Conservation (phyloP, 2,113 vertebrate species). For the Panurus biarmicus region DNA sequence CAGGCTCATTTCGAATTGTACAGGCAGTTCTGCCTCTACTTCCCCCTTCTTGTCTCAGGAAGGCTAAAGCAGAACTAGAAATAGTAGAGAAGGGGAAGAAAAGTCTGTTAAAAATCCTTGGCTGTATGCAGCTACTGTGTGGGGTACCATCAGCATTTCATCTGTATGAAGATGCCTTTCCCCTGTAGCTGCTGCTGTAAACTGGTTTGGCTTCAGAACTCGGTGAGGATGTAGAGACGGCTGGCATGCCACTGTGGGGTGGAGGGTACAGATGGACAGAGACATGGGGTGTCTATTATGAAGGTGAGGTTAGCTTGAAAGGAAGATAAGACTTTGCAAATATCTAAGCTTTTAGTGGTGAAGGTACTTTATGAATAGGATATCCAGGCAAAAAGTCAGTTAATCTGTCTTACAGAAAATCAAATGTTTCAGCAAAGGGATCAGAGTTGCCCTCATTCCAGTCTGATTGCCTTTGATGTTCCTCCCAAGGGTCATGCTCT, state of each 20-base stretch:
- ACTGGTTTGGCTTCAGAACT: neutral
- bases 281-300: neutral
- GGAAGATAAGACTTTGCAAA: neutral
- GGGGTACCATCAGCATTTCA: neutral
- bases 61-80: neutral
- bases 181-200: neutral
- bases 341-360: neutral
- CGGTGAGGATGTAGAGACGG: fast-evolving
- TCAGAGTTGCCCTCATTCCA: neutral
- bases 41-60: neutral
- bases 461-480: neutral
- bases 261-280: neutral
- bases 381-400: neutral
- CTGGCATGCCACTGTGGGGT: neutral
- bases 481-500: neutral
- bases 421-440: neutral
- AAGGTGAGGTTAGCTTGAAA: neutral
- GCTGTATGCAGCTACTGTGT: neutral
- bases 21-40: neutral
- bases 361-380: neutral
- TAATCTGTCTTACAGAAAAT: neutral
- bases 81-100: neutral
- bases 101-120: neutral
- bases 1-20: neutral
- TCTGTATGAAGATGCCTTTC: neutral